Percentiles rank a stretch among this genome's conserved stretches.
These are phyloP conservation scores for Conomelus anceps DNA, from an alignment of 2,888 invertebrate genomes.

Conservation along the genomic window DNA sequence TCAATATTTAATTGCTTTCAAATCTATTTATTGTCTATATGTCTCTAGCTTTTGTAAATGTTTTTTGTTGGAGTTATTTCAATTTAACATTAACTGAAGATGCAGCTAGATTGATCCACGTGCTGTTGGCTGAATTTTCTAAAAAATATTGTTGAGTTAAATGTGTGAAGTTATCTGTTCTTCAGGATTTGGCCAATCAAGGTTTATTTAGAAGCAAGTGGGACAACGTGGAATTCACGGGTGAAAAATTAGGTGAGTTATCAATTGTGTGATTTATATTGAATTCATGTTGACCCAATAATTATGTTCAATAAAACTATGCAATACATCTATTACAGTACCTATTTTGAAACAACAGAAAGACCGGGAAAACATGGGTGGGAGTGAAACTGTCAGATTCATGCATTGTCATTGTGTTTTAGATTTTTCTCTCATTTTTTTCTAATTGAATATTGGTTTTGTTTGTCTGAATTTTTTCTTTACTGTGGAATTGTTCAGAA, in stretches of 20 bases:
- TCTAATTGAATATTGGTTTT: too few species aligned
- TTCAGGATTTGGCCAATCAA: neutral
- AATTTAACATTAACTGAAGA: neutral
- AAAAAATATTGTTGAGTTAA: neutral
- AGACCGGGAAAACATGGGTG: neutral
- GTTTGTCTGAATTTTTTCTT: too few species aligned
- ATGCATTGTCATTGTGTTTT: neutral
- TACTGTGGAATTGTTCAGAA: too few species aligned
- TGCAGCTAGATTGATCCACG: neutral
- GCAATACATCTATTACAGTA: neutral
- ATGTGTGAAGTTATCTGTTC: neutral
- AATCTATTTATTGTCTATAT: neutral
- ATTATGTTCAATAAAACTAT: too few species aligned
- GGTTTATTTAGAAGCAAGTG: slow-evolving; percentile 58
- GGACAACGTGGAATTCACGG: slow-evolving; percentile 79
- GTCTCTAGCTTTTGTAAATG: too few species aligned
- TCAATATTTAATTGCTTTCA: neutral
- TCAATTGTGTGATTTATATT: neutral
- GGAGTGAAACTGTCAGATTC: neutral
- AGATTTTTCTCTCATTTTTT: neutral
- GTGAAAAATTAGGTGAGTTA: slow-evolving; percentile 75
- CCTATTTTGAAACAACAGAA: neutral
- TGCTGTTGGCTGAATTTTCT: neutral
- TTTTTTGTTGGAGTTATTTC: neutral
- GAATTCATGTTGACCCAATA: too few species aligned